These are phyloP conservation scores for Eremophila alpestris DNA, from an alignment of 2,797 vertebrate species.

Conservation along the genomic window DNA sequence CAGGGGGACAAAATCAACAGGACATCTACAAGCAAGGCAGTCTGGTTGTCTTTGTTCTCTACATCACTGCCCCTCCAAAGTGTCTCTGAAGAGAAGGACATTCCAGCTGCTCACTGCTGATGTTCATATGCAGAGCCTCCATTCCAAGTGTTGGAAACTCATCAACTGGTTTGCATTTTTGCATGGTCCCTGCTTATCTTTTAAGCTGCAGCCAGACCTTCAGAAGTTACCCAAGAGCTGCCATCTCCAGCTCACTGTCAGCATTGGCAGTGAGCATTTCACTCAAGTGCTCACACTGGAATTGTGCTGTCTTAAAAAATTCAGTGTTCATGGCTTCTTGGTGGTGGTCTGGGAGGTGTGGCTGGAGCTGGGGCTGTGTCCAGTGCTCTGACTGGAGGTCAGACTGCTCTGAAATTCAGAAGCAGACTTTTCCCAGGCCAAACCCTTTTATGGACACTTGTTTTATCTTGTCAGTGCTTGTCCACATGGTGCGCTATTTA, in stretches of 20 bases:
- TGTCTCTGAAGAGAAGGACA: neutral
- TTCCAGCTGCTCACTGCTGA: neutral
- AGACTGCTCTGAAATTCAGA: neutral
- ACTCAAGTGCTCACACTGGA: neutral
- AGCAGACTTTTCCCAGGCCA: conserved; percentile 50
- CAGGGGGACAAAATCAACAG: neutral
- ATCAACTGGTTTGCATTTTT: neutral
- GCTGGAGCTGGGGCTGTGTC: neutral
- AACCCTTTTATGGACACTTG: neutral
- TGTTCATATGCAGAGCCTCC: neutral
- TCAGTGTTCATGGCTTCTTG: neutral
- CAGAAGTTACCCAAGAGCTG: neutral
- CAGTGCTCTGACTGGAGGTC: neutral
- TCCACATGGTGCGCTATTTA: neutral
- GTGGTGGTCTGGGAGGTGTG: neutral
- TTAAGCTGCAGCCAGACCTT: neutral
- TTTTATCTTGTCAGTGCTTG: conserved; percentile 59
- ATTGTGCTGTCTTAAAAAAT: neutral
- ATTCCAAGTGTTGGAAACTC: neutral
- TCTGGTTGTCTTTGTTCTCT: neutral
- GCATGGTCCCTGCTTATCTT: neutral
- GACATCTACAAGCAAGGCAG: neutral
- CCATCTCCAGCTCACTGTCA: neutral
- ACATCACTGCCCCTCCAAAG: neutral
- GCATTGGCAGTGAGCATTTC: neutral